Evolutionary conservation across 2,888 invertebrate species (phyloP).

Genomic region (Malthinus seriepunctatus): DNA sequence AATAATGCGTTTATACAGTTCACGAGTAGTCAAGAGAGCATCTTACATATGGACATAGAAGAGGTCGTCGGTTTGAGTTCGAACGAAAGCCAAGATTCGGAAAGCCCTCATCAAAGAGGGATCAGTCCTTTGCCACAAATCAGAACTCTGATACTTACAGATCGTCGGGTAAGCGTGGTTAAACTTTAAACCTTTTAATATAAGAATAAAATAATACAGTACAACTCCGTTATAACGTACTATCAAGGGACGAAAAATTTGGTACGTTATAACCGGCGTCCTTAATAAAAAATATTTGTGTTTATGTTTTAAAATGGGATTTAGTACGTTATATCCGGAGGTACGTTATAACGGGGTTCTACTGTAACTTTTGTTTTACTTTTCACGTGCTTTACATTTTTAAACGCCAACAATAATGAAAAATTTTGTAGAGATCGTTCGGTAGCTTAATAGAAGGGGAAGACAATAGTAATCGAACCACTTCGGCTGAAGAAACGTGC

Average conservation of each 20-base stretch:
- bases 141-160: constrained; percentile 48
- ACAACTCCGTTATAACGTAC: background rate
- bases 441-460: constrained; percentile 57
- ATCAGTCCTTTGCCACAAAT: constrained; percentile 54
- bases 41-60: constrained; percentile 75
- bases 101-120: constrained; percentile 44
- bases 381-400: no score
- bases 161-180: constrained; percentile 44
- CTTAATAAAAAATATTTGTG: no score
- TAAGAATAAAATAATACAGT: background rate
- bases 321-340: no score
- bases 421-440: constrained; percentile 40
- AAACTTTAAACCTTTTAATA: constrained; percentile 42
- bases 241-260: no score
- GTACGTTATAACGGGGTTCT: no score
- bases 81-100: constrained; percentile 42
- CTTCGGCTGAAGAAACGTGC: constrained; percentile 67
- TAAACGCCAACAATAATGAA: no score
- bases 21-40: constrained; percentile 83
- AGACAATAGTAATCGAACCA: constrained; percentile 64
- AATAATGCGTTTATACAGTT: constrained; percentile 59
- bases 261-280: no score
- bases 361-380: no score
- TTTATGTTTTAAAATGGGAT: no score
- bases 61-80: constrained; percentile 48